Conservation (phyloP, 2,113 vertebrate species). For the Melospiza melodia region DNA sequence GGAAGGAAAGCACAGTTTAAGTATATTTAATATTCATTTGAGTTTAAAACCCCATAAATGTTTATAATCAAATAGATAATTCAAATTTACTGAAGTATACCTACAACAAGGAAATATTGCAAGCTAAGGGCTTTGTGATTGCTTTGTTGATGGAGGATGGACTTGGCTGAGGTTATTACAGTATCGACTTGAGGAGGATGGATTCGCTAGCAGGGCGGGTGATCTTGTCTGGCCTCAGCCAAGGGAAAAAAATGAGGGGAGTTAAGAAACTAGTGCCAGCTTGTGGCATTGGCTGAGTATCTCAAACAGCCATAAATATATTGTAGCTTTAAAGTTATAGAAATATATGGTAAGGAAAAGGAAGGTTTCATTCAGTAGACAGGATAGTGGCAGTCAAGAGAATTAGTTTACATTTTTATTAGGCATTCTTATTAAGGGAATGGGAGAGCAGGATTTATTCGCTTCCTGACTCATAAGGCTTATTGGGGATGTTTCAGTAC, state of each 20-base stretch:
- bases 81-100: neutral
- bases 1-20: neutral
- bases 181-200: neutral
- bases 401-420: slow-evolving; percentile 59
- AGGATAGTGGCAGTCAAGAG: neutral
- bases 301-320: neutral
- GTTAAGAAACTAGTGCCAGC: neutral
- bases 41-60: slow-evolving; percentile 1
- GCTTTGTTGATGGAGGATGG: neutral
- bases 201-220: neutral
- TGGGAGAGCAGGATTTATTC: slow-evolving; percentile 26
- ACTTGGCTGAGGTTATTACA: neutral
- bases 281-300: neutral
- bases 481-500: slow-evolving; percentile 34
- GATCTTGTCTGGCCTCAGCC: neutral
- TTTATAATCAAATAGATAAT: slow-evolving; percentile 8
- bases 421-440: slow-evolving; percentile 48
- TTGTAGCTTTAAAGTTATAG: slow-evolving; percentile 37
- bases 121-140: neutral
- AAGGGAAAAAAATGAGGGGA: neutral
- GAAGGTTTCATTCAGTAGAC: slow-evolving; percentile 23
- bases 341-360: neutral
- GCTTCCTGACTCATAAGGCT: slow-evolving; percentile 22
- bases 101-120: neutral
- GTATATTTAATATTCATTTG: neutral